Conservation (phyloP, 2,113 vertebrate species). For the Dipodomys merriami region DNA sequence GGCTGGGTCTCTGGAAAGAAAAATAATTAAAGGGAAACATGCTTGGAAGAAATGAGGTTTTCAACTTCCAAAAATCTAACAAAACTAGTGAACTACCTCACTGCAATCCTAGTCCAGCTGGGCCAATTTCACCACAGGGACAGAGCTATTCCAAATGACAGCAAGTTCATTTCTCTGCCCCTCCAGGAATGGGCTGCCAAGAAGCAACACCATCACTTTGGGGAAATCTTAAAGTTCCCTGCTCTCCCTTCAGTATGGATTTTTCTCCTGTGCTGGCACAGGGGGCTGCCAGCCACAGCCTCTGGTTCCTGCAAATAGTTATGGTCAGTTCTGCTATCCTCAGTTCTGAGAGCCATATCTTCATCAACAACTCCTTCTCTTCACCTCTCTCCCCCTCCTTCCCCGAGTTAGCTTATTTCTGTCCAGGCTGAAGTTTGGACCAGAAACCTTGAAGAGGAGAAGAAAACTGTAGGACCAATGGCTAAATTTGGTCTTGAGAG, state of each 20-base stretch:
- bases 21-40: slow-evolving; percentile 72
- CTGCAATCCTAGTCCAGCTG: background rate
- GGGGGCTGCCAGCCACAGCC: slow-evolving; percentile 28
- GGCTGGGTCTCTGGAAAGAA: slow-evolving; percentile 27
- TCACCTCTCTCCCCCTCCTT: background rate
- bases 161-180: slow-evolving; percentile 1
- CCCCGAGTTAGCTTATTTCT: background rate
- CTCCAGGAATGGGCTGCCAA: slow-evolving; percentile 58
- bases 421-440: background rate
- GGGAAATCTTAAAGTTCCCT: slow-evolving; percentile 63
- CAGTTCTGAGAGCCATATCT: background rate
- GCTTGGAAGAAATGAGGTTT: slow-evolving; percentile 77
- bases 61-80: slow-evolving; percentile 62
- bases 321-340: background rate
- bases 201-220: slow-evolving; percentile 49
- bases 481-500: background rate
- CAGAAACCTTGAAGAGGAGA: background rate
- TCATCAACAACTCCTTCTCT: background rate
- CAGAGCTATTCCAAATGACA: slow-evolving; percentile 53
- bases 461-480: background rate
- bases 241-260: slow-evolving; percentile 20
- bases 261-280: background rate
- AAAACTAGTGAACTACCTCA: slow-evolving; percentile 60
- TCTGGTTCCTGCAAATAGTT: fast-evolving
- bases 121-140: slow-evolving; percentile 8